phyloP scores from a whole-genome alignment of 35 echinoderm and acorn worm species.

The Ophioderma brevispina region DNA sequence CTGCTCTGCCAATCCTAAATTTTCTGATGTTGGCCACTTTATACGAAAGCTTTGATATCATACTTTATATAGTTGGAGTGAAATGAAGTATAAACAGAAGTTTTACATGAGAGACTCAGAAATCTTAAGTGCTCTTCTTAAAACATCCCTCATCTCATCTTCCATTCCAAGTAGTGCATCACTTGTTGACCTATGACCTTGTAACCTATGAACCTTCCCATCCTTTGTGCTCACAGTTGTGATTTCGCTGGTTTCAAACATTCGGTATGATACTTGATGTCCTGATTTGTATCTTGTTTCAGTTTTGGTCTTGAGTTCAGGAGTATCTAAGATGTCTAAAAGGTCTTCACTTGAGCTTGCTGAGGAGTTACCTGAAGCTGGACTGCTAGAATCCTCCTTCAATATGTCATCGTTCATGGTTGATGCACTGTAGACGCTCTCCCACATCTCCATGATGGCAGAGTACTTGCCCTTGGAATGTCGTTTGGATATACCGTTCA shows the following conservation, averaged over 20 bases:
- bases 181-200: constrained; percentile 17
- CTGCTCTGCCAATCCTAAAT: too few relatives aligned
- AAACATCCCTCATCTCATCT: constrained; percentile 57
- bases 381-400: not conserved
- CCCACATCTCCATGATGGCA: constrained; percentile 71
- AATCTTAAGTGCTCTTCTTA: constrained; percentile 60
- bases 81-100: too few relatives aligned
- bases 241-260: not conserved
- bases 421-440: constrained; percentile 49
- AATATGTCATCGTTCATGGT: not conserved
- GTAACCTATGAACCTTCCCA: constrained; percentile 7
- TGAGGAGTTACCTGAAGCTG: constrained; percentile 17
- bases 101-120: constrained; percentile 41
- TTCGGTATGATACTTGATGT: not conserved
- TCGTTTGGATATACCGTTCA: constrained; percentile 58
- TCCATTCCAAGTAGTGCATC: constrained; percentile 33
- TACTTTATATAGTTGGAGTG: too few relatives aligned
- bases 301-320: constrained; percentile 69
- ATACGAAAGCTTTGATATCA: too few relatives aligned
- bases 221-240: constrained; percentile 2
- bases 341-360: constrained; percentile 58
- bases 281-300: constrained; percentile 37
- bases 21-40: too few relatives aligned
- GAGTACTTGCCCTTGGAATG: constrained; percentile 89
- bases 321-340: constrained; percentile 73